phyloP scores from a whole-genome alignment of 2,113 vertebrate genomes.

The Cnemophilus loriae region DNA sequence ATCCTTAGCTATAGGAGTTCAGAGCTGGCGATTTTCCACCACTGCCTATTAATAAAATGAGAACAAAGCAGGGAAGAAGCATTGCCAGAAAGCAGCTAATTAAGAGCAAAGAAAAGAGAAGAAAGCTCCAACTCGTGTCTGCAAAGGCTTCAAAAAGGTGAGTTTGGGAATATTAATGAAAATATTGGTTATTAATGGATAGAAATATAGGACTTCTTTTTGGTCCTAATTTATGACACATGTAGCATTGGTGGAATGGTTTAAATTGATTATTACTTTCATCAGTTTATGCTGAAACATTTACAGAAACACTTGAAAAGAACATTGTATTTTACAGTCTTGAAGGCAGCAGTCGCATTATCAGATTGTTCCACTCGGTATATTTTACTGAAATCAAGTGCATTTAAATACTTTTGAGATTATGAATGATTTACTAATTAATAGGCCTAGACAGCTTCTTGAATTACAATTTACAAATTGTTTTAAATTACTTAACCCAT shows the following conservation, averaged over 20 bases:
- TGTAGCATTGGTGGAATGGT: not conserved
- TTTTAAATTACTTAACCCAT: not conserved
- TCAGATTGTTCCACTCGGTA: not conserved
- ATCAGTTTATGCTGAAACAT: not conserved
- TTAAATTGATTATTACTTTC: not conserved
- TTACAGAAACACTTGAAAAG: not conserved
- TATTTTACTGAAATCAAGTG: not conserved
- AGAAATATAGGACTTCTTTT: not conserved
- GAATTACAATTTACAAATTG: not conserved
- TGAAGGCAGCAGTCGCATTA: not conserved
- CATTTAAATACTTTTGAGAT: not conserved
- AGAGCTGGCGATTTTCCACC: not conserved
- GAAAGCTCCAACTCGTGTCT: fast-evolving
- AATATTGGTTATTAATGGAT: not conserved
- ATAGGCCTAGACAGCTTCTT: not conserved
- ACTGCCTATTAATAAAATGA: not conserved
- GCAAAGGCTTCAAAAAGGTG: not conserved
- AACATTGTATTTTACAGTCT: not conserved
- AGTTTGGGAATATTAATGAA: not conserved
- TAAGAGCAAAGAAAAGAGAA: not conserved
- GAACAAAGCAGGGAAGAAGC: not conserved
- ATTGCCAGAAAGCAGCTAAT: not conserved
- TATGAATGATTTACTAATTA: not conserved
- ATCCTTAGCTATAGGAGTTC: not conserved
- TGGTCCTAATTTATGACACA: not conserved